Base-by-base conservation (phyloP, 2,888 invertebrate genomes). In the Venustoraphidia nigricollis region DNA sequence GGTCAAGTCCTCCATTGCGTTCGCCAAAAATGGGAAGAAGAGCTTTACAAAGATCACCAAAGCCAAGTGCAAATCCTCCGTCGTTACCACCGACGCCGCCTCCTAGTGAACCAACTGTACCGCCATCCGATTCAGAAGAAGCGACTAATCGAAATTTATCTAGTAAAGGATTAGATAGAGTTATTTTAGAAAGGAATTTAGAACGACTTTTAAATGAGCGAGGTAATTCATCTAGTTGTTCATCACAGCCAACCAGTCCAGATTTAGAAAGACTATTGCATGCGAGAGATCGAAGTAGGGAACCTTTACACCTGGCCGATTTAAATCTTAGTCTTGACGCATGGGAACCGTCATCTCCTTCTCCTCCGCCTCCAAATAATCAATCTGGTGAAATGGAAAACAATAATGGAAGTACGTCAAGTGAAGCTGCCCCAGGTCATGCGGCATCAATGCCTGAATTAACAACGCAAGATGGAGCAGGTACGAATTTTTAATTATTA, bases 381-480 rank as follows among this genome's bases (percentile, higher is more conserved):
- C 36, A 47, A 37, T 36, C 36, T 36, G 41, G 14, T 34, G 60
- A 56, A 54, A 60, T 61, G 45, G 60, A 56, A 40, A 58, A 60
- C 48, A 58, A 56, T 34, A 52, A 52, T 44, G 45, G 56, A 53
- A 51, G 57, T 52, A 9, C 43, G 6, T 11, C 47, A n/a, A 41
- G 37, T 10, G 45, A 40, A 10, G 39, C 46, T 50, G 56, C 64
- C 38, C 66, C 69, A 45, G 64, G 66, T 36, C 73, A 73, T 54
- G 73, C 74, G 2, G 72, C 77, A 9, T 80, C 79, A 10, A 75
- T 80, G 73, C 80, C 79, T 2, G 80, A 80, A 61, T 60, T 79
- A 44, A 68, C 69, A 3, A 60, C 67, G 17, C 66, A 66, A 5
- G 58, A 6, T 27, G 27, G 27, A 27, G 27, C 27, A 27, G 27